Evolutionary conservation across 2,888 invertebrate genomes (phyloP).

Genomic region (Synanthedon andrenaeformis): DNA sequence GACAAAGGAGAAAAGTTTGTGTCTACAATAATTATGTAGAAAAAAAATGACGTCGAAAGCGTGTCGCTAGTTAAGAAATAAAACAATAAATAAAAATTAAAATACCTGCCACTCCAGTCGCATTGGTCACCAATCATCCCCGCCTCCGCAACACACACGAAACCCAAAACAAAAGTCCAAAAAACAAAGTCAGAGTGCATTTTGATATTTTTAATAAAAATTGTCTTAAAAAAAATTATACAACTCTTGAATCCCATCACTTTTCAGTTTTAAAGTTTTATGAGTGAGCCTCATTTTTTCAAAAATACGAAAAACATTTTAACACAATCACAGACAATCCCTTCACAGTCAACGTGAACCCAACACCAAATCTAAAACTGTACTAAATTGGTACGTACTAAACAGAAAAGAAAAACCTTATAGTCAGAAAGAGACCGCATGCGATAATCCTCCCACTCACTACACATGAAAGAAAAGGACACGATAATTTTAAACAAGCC

Average conservation of each 20-base stretch:
- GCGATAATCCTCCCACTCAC: not conserved
- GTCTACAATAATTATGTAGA: too few species aligned
- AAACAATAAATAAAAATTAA: conserved; percentile 11
- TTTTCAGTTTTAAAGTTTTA: not conserved
- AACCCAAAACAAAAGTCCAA: conserved; percentile 53
- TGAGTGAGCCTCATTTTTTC: conserved; percentile 17
- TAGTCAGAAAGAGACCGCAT: not conserved
- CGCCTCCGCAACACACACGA: conserved; percentile 58
- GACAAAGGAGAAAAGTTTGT: too few species aligned
- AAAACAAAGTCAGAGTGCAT: conserved; percentile 40
- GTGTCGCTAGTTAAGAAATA: not conserved
- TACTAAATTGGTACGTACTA: too few species aligned
- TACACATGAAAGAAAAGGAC: not conserved
- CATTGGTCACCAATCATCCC: conserved; percentile 75
- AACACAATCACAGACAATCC: conserved; percentile 26
- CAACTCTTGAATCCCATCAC: not conserved
- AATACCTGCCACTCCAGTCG: conserved; percentile 79
- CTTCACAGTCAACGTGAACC: conserved; percentile 11
- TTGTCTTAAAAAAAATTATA: conserved; percentile 14
- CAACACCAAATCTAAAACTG: conserved; percentile 20
- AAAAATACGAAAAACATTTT: conserved; percentile 9
- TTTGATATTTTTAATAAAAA: conserved; percentile 17
- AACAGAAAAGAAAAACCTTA: not conserved
- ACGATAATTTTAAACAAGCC: not conserved
- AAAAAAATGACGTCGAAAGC: too few species aligned